phyloP scores from a whole-genome alignment of 2,888 invertebrate species.

The Cosmia pyralina region DNA sequence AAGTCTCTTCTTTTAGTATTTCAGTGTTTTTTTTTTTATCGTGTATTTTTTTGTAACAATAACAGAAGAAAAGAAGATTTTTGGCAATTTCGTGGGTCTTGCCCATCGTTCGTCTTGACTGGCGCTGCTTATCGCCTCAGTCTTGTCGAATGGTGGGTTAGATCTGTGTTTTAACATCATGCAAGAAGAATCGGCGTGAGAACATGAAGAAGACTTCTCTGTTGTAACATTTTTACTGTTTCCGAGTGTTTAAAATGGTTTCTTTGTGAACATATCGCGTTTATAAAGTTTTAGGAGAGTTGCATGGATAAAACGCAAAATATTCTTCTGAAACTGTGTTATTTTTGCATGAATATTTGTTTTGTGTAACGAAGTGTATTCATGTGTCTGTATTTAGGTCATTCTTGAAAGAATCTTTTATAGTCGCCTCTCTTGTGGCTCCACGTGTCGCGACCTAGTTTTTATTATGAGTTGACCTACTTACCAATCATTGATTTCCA shows the following conservation, averaged over 20 bases:
- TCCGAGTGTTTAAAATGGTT: background rate
- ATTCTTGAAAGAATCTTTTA: slow-evolving; percentile 32
- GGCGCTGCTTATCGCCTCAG: slow-evolving; percentile 79
- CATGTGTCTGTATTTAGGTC: slow-evolving; percentile 40
- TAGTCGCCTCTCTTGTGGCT: slow-evolving; percentile 4
- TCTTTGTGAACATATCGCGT: background rate
- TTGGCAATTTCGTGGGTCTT: slow-evolving; percentile 60
- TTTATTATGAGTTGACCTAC: slow-evolving; percentile 51
- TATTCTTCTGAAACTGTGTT: background rate
- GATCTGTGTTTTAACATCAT: slow-evolving; percentile 69
- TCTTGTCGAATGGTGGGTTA: slow-evolving; percentile 90
- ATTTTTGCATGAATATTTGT: background rate
- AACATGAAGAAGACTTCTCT: slow-evolving; percentile 41
- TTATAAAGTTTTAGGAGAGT: background rate
- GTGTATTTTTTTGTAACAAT: slow-evolving; percentile 17
- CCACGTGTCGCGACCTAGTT: slow-evolving; percentile 35
- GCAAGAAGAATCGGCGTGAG: slow-evolving; percentile 51
- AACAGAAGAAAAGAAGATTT: slow-evolving; percentile 55
- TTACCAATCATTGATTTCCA: slow-evolving; percentile 52
- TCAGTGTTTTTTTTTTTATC: slow-evolving; percentile 3
- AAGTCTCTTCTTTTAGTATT: slow-evolving; percentile 1
- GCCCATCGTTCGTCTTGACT: slow-evolving; percentile 84
- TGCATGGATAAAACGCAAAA: background rate
- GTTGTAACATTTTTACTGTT: slow-evolving; percentile 14
- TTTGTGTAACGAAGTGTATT: slow-evolving; percentile 27